Evolutionary conservation across 1,140 invertebrate species (phyloP).

Genomic region (Zaprionus vittiger): DNA sequence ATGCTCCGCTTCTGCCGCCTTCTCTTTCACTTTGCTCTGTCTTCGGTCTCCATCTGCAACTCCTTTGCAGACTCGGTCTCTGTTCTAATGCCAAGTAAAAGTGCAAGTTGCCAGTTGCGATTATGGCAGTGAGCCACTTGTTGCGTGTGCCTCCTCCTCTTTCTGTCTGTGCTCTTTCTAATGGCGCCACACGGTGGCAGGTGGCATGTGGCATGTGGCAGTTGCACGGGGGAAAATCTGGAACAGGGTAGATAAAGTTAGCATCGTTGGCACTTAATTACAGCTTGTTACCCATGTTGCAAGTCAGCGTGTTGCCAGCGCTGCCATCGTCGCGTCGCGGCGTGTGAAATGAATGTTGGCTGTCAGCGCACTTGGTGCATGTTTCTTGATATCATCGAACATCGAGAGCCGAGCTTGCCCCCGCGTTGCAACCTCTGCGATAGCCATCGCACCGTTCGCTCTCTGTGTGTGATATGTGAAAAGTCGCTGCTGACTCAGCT

Average conservation of each 20-base stretch:
- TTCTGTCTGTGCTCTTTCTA: conserved; percentile 55
- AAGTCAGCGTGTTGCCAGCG: conserved; percentile 69
- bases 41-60: background rate
- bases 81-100: conserved; percentile 67
- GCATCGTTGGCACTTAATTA: conserved; percentile 63
- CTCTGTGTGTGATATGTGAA: conserved; percentile 48
- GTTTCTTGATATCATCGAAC: conserved; percentile 75
- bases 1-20: conserved; percentile 16
- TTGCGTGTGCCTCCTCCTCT: conserved; percentile 20
- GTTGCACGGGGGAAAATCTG: background rate
- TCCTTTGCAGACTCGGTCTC: conserved; percentile 10
- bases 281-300: conserved; percentile 74
- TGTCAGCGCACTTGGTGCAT: conserved; percentile 67
- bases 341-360: conserved; percentile 75
- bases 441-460: conserved; percentile 56
- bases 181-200: conserved; percentile 45
- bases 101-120: conserved; percentile 72
- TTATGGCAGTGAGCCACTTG: conserved; percentile 75
- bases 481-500: conserved; percentile 56
- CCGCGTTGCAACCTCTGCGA: conserved; percentile 41
- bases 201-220: no score
- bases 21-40: background rate
- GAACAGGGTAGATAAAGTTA: conserved; percentile 7
- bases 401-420: conserved; percentile 35
- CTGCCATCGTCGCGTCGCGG: conserved; percentile 39